Percentiles rank a stretch among this genome's conserved stretches.
Conservation (phyloP, 2,888 invertebrate genomes). For the Diploptera punctata region DNA sequence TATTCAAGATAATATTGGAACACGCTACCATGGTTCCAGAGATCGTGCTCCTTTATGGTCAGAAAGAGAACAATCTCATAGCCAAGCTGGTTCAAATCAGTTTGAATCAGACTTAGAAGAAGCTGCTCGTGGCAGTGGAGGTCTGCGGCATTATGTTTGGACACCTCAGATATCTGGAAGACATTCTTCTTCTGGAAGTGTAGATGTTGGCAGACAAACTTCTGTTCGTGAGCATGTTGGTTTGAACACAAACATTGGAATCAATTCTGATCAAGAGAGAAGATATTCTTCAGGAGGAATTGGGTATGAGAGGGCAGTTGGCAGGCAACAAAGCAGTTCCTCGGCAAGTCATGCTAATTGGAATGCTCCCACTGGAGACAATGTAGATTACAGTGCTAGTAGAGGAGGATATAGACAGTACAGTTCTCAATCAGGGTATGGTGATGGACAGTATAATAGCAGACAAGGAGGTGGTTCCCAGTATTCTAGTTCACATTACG, state of each 20-base stretch:
- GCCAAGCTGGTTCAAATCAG: not conserved
- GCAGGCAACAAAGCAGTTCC: not conserved
- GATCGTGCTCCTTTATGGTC: not conserved
- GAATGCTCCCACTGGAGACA: too few species aligned
- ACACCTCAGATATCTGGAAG: not conserved
- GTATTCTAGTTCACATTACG: not conserved
- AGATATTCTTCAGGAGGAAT: not conserved
- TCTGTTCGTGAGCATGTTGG: conserved; percentile 17
- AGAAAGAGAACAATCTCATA: too few species aligned
- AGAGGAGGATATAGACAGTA: too few species aligned
- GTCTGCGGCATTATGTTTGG: conserved; percentile 3
- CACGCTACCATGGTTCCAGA: not conserved
- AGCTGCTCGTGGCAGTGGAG: conserved; percentile 10
- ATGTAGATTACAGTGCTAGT: not conserved
- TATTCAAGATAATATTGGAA: not conserved
- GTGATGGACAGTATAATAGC: not conserved
- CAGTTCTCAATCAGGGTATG: not conserved
- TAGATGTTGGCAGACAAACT: not conserved
- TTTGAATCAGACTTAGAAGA: conserved; percentile 8
- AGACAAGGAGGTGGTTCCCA: not conserved
- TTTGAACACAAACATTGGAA: not conserved
- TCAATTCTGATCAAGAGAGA: not conserved
- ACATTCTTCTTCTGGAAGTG: not conserved
- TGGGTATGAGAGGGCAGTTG: not conserved
- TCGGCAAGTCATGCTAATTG: not conserved